These are phyloP conservation scores for Bubo scandiacus DNA, from an alignment of 2,113 vertebrate genomes.

Conservation along the genomic window DNA sequence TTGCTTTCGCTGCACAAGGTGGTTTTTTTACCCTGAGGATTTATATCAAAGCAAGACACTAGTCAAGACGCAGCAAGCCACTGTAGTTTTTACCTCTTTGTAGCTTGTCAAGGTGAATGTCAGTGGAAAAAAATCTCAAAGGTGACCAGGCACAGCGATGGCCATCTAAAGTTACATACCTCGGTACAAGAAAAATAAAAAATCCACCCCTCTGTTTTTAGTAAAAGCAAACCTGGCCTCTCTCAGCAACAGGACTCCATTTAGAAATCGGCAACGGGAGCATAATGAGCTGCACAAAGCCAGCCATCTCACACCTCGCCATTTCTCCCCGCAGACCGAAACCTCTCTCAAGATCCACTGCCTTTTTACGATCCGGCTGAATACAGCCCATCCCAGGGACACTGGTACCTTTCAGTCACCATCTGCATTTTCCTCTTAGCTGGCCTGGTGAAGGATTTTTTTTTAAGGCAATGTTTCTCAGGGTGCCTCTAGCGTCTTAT, in stretches of 20 bases:
- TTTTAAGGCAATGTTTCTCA: neutral
- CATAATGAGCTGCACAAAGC: neutral
- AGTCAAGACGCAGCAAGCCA: neutral
- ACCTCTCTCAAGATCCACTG: neutral
- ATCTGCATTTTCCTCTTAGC: neutral
- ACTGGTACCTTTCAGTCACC: neutral
- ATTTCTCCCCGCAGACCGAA: neutral
- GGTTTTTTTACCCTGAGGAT: constrained; percentile 24
- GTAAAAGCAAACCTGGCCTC: constrained; percentile 32
- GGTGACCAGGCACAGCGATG: constrained; percentile 12
- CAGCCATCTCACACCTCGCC: neutral
- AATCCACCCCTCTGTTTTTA: constrained; percentile 16
- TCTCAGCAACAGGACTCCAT: neutral
- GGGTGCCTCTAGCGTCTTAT: neutral
- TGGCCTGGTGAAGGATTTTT: neutral
- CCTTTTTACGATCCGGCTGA: neutral
- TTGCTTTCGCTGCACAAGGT: neutral
- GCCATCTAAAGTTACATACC: constrained; percentile 15
- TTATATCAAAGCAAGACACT: constrained; percentile 31
- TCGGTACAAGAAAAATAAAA: constrained; percentile 5
- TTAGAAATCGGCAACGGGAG: neutral
- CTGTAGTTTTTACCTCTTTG: constrained; percentile 21
- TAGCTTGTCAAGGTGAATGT: constrained; percentile 29
- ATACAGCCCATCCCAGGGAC: neutral
- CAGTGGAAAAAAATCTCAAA: constrained; percentile 5